Percentiles rank a stretch among this genome's conserved stretches.
Conservation (phyloP, 2,113 vertebrate genomes). For the Corynorhinus townsendii region DNA sequence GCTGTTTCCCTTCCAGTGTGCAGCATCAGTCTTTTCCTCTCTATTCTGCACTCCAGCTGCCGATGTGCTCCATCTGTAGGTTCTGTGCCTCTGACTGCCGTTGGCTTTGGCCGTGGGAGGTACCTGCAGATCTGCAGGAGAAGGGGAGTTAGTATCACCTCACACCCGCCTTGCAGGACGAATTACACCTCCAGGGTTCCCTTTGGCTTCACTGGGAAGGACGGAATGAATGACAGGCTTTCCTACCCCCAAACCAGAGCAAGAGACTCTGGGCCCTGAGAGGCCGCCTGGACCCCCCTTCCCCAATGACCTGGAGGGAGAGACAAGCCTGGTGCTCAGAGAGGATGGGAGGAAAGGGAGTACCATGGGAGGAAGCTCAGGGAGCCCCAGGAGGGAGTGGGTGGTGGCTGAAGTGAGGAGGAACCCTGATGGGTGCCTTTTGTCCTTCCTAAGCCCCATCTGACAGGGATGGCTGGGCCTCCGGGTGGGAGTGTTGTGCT, state of each 20-base stretch:
- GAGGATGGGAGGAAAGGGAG: background rate
- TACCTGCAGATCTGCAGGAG: background rate
- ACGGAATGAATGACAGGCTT: background rate
- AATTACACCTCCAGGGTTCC: fast-evolving
- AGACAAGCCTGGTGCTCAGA: background rate
- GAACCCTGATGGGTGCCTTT: background rate
- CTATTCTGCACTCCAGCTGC: background rate
- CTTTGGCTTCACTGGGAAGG: background rate
- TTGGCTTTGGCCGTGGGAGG: background rate
- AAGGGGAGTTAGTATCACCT: fast-evolving
- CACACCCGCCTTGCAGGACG: fast-evolving
- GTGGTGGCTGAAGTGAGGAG: background rate
- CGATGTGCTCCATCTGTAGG: background rate
- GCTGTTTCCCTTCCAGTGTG: no score
- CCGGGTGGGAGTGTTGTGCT: background rate
- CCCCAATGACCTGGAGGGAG: background rate
- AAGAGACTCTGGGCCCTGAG: background rate
- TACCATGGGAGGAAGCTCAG: fast-evolving
- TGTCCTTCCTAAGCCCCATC: background rate
- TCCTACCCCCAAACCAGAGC: no score
- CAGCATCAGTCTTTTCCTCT: background rate
- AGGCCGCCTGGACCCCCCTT: background rate
- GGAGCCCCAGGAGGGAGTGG: fast-evolving
- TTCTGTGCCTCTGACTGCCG: background rate
- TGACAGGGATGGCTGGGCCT: background rate